Evolutionary conservation across 1,140 invertebrate species (phyloP), one percentile per base, ranked within the genome.

Genomic region (Micrasema minimum): DNA sequence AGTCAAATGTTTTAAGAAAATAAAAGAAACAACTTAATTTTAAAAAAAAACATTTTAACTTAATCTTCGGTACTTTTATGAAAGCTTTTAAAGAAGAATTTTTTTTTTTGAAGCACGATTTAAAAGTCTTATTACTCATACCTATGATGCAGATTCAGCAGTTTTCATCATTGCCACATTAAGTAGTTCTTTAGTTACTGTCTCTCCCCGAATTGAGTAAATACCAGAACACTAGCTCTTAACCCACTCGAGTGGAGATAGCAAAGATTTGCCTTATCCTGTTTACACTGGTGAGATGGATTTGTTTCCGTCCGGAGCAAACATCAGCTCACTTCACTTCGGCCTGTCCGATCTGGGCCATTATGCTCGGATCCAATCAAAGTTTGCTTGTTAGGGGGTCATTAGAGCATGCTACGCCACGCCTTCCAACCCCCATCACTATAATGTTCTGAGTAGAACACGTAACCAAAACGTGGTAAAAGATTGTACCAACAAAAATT

Each of bases 311-410:
- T 16, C 14, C 11, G 38, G 22, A 22, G 37, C 55, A 59, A 59
- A 55, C 51, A 35, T 35, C 12, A 12, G 50, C 50, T 23, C 12
- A 53, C 50, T 53, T 53, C 50, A 20, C 45, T 14, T 48, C 45
- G 10, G 20, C 14, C 10, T 2, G 20, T n/a, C 6, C 12, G 23
- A 53, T 53, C 50, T 11, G 2, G 1, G 20, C 50, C 20, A 53
- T 53, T 53, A 31, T 53, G 23, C 4, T 20, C 22, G 14, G 50
- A 53, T 53, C 11, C 50, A 53, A 53, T 53, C 50, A 23, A 53
- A 53, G 50, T 53, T 53, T 53, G 50, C 50, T 53, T 53, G 50
- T 53, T 53, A 31, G 23, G 12, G 23, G 12, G 50, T 20, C n/a
- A 53, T 53, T 53, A 53, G 2, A 53, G 0, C 20, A 20, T 53